Conservation (phyloP, 2,797 vertebrate genomes). For the Caiman crocodilus region DNA sequence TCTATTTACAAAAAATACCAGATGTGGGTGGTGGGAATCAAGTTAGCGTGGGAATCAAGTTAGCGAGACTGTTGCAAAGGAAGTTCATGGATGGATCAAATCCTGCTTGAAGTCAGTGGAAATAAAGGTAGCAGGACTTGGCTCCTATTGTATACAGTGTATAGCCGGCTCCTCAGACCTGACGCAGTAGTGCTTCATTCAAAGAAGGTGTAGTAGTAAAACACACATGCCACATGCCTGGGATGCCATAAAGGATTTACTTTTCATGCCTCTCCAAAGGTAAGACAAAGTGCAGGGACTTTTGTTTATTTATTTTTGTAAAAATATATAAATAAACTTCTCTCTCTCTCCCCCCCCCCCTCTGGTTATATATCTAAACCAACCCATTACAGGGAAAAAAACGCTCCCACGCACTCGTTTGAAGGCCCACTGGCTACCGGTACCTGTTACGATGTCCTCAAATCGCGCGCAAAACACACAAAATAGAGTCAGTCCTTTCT, state of each 20-base stretch:
- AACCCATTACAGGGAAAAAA: too few relatives aligned
- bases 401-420: too few relatives aligned
- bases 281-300: background rate
- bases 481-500: too few relatives aligned
- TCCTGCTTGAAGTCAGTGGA: background rate
- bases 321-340: too few relatives aligned
- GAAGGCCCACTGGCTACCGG: too few relatives aligned
- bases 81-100: background rate
- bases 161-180: background rate
- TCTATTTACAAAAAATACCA: background rate
- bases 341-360: too few relatives aligned
- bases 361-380: too few relatives aligned
- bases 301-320: too few relatives aligned
- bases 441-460: too few relatives aligned
- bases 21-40: background rate
- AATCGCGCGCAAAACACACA: too few relatives aligned
- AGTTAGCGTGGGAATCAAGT: background rate
- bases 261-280: background rate
- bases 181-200: background rate
- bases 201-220: slow-evolving; percentile 37
- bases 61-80: background rate
- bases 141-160: background rate
- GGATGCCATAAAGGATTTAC: accelerated
- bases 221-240: background rate
- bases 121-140: background rate